phyloP scores from a whole-genome alignment of 1,140 invertebrate genomes.

The Diachasma alloeum region DNA sequence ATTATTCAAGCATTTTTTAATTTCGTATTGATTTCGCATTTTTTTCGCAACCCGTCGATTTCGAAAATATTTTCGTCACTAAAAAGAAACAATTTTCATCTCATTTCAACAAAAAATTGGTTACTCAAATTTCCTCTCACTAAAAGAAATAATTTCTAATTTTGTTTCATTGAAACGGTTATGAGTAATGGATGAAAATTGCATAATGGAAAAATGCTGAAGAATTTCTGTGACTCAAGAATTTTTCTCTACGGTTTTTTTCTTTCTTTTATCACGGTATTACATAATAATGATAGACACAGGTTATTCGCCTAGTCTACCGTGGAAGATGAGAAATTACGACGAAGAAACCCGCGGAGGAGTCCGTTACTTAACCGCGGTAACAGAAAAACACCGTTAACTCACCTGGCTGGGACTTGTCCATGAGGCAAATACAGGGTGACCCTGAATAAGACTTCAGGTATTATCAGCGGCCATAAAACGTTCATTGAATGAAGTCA shows the following conservation, averaged over 20 bases:
- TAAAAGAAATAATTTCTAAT: too few relatives aligned
- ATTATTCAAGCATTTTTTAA: too few relatives aligned
- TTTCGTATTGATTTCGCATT: too few relatives aligned
- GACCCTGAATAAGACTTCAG: slow-evolving; percentile 29
- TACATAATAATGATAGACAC: neutral
- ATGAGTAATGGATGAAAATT: neutral
- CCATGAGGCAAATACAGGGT: slow-evolving; percentile 57
- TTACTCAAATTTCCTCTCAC: too few relatives aligned
- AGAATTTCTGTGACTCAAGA: neutral
- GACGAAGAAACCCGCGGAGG: slow-evolving; percentile 32
- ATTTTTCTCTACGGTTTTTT: neutral
- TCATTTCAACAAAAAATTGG: too few relatives aligned
- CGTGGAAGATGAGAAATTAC: slow-evolving; percentile 40
- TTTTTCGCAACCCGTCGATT: too few relatives aligned
- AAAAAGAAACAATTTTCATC: neutral
- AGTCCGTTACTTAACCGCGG: slow-evolving; percentile 64
- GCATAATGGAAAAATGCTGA: neutral
- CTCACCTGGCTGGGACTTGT: slow-evolving; percentile 54
- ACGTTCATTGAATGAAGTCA: neutral
- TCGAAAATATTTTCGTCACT: too few relatives aligned
- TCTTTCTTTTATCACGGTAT: neutral
- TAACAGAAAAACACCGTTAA: slow-evolving; percentile 57
- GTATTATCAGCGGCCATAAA: neutral
- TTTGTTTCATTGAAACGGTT: neutral
- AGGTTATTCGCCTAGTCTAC: slow-evolving; percentile 11